Conservation (phyloP, 2,113 vertebrate species). For the Nothocercus julius region DNA sequence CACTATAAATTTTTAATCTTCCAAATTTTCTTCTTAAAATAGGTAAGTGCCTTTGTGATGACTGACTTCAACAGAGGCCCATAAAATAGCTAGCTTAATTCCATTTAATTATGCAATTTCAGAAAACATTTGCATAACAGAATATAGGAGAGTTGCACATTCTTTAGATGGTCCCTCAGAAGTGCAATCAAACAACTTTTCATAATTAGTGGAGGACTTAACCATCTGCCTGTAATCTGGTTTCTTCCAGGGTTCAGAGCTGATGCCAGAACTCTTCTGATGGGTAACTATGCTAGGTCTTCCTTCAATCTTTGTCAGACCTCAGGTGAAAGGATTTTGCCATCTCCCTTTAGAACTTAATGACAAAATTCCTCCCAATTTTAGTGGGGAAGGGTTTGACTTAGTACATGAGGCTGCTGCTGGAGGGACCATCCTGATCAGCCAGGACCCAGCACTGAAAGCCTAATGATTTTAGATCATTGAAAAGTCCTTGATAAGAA, state of each 20-base stretch:
- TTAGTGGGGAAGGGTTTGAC: not conserved
- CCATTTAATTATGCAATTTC: not conserved
- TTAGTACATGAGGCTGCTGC: fast-evolving
- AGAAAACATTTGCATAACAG: not conserved
- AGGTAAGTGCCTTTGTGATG: not conserved
- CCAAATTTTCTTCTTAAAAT: not conserved
- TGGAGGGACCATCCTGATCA: not conserved
- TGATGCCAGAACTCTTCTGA: not conserved
- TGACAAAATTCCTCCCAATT: not conserved
- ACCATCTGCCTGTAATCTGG: not conserved
- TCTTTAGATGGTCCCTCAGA: not conserved
- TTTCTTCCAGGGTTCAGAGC: not conserved
- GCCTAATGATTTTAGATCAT: not conserved
- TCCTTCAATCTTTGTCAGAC: not conserved
- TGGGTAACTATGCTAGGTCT: not conserved
- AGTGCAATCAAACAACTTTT: not conserved
- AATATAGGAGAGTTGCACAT: not conserved
- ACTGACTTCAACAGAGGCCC: not conserved
- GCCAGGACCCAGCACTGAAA: not conserved
- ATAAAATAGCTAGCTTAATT: not conserved
- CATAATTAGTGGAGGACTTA: not conserved
- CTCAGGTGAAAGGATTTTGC: not conserved
- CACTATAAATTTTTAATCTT: not conserved
- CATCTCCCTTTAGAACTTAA: not conserved
- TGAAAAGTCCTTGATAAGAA: not conserved